phyloP scores from a whole-genome alignment of 2,888 invertebrate species.

The Notocelia uddmanniana region DNA sequence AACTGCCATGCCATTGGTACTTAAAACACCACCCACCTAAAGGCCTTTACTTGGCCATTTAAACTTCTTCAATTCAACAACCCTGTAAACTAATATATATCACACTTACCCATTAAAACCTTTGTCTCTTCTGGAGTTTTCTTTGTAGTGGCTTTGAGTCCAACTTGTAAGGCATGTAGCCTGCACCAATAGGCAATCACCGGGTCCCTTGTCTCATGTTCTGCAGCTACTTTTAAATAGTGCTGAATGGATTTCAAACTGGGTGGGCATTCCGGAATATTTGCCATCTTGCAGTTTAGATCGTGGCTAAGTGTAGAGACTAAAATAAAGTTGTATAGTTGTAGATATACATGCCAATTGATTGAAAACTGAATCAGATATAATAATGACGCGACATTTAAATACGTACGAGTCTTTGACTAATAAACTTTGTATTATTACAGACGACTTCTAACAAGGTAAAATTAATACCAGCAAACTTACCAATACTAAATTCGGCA shows the following conservation, averaged over 20 bases:
- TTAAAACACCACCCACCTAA: neutral
- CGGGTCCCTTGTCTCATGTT: conserved; percentile 96
- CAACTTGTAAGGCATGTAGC: conserved; percentile 95
- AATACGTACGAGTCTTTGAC: neutral
- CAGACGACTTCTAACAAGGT: neutral
- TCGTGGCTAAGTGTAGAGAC: neutral
- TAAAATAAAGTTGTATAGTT: neutral
- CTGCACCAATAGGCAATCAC: conserved; percentile 98
- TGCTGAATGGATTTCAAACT: conserved; percentile 94
- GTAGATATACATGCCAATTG: neutral
- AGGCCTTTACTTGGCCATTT: neutral
- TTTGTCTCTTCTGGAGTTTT: conserved; percentile 94
- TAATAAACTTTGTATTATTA: neutral
- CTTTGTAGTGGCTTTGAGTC: conserved; percentile 90
- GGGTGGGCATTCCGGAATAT: conserved; percentile 89
- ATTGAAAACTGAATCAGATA: neutral
- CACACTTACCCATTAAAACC: conserved; percentile 87
- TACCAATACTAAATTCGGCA: neutral
- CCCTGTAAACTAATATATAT: neutral
- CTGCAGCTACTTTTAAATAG: conserved; percentile 95
- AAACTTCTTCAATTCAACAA: neutral
- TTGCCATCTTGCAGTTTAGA: conserved; percentile 54
- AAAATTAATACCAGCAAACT: neutral
- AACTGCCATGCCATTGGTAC: neutral
- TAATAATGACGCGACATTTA: neutral